These are phyloP conservation scores for Pseudomugil gertrudae DNA, from an alignment of 2,797 vertebrate species.

Conservation along the genomic window DNA sequence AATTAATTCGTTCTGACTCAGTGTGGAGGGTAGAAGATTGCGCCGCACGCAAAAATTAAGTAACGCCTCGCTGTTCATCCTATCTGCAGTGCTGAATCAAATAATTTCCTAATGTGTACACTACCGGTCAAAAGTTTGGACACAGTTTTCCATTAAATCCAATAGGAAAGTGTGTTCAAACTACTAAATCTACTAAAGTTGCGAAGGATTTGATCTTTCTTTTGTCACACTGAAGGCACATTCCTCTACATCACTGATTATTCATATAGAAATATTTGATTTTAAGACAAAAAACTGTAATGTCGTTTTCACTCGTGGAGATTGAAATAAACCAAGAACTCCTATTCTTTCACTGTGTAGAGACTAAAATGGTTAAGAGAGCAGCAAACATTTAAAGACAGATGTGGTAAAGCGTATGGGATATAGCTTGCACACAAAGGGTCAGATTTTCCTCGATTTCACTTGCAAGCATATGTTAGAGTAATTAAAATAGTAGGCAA, in stretches of 20 bases:
- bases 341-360: conserved; percentile 3
- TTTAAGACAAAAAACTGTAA: not conserved
- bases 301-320: not conserved
- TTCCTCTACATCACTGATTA: not conserved
- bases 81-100: not conserved
- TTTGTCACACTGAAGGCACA: too few species aligned
- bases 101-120: not conserved
- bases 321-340: not conserved
- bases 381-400: conserved; percentile 50
- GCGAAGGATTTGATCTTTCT: not conserved
- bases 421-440: not conserved
- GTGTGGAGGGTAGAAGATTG: conserved; percentile 7
- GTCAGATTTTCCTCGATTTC: conserved; percentile 1
- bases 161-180: too few species aligned
- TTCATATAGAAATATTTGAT: not conserved
- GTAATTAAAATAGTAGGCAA: not conserved
- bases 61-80: not conserved
- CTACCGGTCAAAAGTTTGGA: too few species aligned
- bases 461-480: conserved; percentile 10
- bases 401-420: not conserved
- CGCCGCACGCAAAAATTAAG: not conserved
- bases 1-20: conserved; percentile 45
- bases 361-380: conserved; percentile 47
- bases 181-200: not conserved
- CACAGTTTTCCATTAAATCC: too few species aligned